Conservation (phyloP, 30 jellyfish, hydroid and myxozoan species). For the Chironex yamaguchii region DNA sequence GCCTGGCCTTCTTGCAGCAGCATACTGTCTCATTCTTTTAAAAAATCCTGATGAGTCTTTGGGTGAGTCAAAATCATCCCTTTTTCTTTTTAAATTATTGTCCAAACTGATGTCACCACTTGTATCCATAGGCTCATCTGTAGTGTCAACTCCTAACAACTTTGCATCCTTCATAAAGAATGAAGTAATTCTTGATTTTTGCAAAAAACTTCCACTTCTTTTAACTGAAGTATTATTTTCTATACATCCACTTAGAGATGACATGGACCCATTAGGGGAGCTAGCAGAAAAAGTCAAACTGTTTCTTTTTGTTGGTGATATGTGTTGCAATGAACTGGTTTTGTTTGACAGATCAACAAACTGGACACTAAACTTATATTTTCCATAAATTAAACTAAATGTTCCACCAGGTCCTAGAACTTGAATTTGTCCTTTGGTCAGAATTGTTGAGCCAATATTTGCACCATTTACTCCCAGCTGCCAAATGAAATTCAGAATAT, state of each 20-base stretch:
- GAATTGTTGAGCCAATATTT: conserved; percentile 63
- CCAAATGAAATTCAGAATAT: neutral
- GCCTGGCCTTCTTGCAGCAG: neutral
- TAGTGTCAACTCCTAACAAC: neutral
- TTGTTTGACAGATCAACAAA: conserved; percentile 47
- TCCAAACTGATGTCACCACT: neutral
- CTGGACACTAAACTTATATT: conserved; percentile 72
- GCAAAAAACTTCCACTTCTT: neutral
- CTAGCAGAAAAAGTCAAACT: neutral
- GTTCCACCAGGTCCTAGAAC: conserved; percentile 49
- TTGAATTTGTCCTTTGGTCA: conserved; percentile 44
- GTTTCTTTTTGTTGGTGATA: neutral
- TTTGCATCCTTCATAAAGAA: too few relatives aligned
- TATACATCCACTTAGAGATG: too few relatives aligned
- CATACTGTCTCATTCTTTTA: neutral
- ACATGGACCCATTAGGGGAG: neutral
- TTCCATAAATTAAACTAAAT: conserved; percentile 62
- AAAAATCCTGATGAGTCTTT: neutral
- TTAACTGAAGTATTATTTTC: neutral
- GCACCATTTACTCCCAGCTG: conserved; percentile 78
- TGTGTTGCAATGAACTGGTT: neutral
- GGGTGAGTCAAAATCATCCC: neutral
- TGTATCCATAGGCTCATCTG: neutral
- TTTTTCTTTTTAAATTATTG: neutral
- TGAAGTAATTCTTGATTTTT: neutral